Evolutionary conservation across 1,140 invertebrate genomes (phyloP), one percentile per base, ranked within the genome.

Genomic region (Lucilia cuprina): DNA sequence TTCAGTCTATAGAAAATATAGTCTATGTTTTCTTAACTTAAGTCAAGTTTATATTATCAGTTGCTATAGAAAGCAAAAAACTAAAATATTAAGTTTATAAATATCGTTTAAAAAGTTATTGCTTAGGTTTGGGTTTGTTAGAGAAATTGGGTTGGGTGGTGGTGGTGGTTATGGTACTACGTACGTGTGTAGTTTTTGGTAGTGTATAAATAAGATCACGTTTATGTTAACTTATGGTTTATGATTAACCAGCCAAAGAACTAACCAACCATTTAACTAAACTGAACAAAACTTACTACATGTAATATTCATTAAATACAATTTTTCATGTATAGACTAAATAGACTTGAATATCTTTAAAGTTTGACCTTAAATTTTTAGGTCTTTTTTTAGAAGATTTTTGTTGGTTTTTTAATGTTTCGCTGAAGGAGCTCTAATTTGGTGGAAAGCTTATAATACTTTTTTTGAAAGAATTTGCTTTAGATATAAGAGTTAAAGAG

Each of bases 181-280:
- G 9, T 17, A 14, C n/a, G 4, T 34, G 4, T 34, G 34, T 41
- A 78, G n/a, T 47, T 78, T 12, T 50, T 19, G n/a, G 12, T 78
- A 47, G 77, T 49, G 77, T 21, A 49, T 80, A 80, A 80, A 80
- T 80, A 80, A 80, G 77, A 80, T 80, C 77, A 80, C 77, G 77
- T 80, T 80, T 80, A 80, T 80, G 77, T 47, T 80, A 80, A 80
- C 77, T 80, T 80, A 80, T 80, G 77, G 77, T 80, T 80, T 80
- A 80, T 80, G 65, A 70, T 70, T 70, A 70, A n/a, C n/a, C 10
- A 19, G 8, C 17, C 55, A 60, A 17, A 17, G 2, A n/a, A n/a
- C 14, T 14, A 41, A 41, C 55, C 55, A 60, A 60, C 13, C 3
- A 60, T 14, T n/a, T 5, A n/a, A 60, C 14, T n/a, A 17, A 17